Evolutionary conservation across 2,888 invertebrate genomes (phyloP).

Genomic region (Drosophila pseudotalamancana): DNA sequence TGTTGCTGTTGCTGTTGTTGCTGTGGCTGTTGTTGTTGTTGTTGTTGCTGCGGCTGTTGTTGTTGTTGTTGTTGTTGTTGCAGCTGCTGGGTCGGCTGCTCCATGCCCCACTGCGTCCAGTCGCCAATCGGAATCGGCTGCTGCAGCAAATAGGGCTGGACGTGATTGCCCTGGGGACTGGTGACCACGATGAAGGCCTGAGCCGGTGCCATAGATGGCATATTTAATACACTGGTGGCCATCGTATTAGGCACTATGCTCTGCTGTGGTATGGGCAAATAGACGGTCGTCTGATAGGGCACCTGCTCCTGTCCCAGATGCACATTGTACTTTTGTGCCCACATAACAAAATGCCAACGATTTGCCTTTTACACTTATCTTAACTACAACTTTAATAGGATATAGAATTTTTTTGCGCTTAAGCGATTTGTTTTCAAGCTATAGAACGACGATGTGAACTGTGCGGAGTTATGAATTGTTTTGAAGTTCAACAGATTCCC

Average conservation of each 20-base stretch:
- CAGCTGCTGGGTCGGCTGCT: background rate
- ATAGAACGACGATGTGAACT: conserved; percentile 19
- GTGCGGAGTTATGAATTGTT: conserved; percentile 8
- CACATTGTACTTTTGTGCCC: conserved; percentile 1
- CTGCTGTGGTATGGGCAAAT: conserved; percentile 16
- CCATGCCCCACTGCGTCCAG: background rate
- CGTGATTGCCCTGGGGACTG: conserved; percentile 26
- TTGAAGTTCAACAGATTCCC: background rate
- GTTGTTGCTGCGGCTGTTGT: background rate
- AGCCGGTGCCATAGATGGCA: conserved; percentile 16
- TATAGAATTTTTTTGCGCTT: background rate
- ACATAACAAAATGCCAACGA: conserved; percentile 1
- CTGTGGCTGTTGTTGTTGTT: no score
- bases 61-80: background rate
- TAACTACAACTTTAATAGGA: background rate
- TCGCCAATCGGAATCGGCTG: background rate
- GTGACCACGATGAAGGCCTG: conserved; percentile 18
- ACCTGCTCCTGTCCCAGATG: conserved; percentile 1
- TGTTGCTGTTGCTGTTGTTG: background rate
- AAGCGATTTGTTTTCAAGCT: conserved; percentile 3
- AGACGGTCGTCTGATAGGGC: conserved; percentile 22
- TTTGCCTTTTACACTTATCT: background rate
- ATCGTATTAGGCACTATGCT: conserved; percentile 5
- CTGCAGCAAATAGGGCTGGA: conserved; percentile 16
- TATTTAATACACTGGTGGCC: conserved; percentile 12